phyloP scores from a whole-genome alignment of 2,113 vertebrate genomes.

The Bostrychus sinensis region DNA sequence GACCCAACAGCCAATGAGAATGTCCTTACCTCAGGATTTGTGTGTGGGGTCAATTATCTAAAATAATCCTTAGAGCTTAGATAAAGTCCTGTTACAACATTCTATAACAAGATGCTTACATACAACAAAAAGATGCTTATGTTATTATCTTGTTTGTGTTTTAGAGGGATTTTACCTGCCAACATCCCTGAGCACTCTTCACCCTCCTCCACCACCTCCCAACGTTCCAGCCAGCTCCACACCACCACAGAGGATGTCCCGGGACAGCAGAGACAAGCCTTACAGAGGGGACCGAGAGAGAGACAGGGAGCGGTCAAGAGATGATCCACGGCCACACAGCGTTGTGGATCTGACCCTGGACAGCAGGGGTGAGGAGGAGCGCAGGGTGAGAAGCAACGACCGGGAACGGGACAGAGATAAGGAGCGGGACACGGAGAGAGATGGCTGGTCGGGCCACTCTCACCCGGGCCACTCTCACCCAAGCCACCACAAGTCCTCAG shows the following conservation, averaged over 20 bases:
- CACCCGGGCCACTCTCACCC: constrained; percentile 47
- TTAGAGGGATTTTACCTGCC: constrained; percentile 93
- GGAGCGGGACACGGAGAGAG: constrained; percentile 56
- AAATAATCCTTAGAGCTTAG: no score
- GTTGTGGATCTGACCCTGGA: constrained; percentile 85
- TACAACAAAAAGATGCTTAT: neutral
- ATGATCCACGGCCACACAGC: constrained; percentile 68
- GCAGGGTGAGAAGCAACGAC: constrained; percentile 43
- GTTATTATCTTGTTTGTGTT: constrained; percentile 29
- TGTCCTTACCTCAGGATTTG: no score
- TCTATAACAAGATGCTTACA: no score
- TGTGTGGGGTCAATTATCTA: no score
- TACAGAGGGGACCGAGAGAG: constrained; percentile 74
- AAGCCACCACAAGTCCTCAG: constrained; percentile 53
- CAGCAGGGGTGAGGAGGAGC: constrained; percentile 73
- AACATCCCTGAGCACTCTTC: constrained; percentile 78
- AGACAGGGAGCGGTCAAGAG: constrained; percentile 79
- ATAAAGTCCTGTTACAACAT: no score
- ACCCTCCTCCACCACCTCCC: constrained; percentile 79
- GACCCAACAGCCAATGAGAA: no score
- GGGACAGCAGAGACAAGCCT: constrained; percentile 83
- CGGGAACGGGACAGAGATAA: constrained; percentile 61
- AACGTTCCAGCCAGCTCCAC: constrained; percentile 77
- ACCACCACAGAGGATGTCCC: constrained; percentile 79
- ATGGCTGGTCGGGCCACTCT: constrained; percentile 60